These are phyloP conservation scores for Semicossyphus pulcher DNA, from an alignment of 2,113 vertebrate genomes.

Conservation along the genomic window DNA sequence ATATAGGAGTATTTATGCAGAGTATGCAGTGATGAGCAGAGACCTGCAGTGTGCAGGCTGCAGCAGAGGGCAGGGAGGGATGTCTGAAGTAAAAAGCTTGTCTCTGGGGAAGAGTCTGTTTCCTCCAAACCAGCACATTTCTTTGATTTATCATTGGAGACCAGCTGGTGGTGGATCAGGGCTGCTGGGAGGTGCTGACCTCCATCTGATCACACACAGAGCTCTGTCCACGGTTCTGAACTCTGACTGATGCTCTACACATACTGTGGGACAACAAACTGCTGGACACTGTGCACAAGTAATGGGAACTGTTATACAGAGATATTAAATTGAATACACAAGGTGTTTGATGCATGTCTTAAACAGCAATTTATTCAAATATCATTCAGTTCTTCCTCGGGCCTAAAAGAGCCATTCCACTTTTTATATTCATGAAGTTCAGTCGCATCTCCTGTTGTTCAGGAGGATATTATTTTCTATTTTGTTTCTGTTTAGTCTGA, in stretches of 20 bases:
- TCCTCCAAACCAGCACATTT: slow-evolving; percentile 40
- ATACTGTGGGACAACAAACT: neutral
- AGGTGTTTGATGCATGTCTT: neutral
- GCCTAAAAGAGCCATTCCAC: slow-evolving; percentile 3
- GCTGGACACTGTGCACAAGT: neutral
- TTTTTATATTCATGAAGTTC: neutral
- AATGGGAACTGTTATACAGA: neutral
- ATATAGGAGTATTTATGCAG: neutral
- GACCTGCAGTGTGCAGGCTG: neutral
- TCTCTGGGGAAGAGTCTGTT: slow-evolving; percentile 31
- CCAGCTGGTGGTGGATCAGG: slow-evolving; percentile 49
- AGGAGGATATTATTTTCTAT: too few relatives aligned
- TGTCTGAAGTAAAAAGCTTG: neutral
- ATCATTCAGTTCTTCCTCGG: neutral
- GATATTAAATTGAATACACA: neutral
- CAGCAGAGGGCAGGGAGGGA: slow-evolving; percentile 33
- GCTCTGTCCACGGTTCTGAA: slow-evolving; percentile 81
- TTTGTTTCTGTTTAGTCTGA: too few relatives aligned
- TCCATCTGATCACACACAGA: slow-evolving; percentile 21
- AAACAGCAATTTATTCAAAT: neutral
- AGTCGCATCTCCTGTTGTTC: too few relatives aligned
- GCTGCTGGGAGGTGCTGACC: slow-evolving; percentile 23
- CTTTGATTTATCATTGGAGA: slow-evolving; percentile 35
- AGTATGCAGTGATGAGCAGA: neutral
- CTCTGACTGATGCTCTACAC: slow-evolving; percentile 8